phyloP scores from a whole-genome alignment of 2,797 vertebrate genomes.

The Micromesistius poutassou region DNA sequence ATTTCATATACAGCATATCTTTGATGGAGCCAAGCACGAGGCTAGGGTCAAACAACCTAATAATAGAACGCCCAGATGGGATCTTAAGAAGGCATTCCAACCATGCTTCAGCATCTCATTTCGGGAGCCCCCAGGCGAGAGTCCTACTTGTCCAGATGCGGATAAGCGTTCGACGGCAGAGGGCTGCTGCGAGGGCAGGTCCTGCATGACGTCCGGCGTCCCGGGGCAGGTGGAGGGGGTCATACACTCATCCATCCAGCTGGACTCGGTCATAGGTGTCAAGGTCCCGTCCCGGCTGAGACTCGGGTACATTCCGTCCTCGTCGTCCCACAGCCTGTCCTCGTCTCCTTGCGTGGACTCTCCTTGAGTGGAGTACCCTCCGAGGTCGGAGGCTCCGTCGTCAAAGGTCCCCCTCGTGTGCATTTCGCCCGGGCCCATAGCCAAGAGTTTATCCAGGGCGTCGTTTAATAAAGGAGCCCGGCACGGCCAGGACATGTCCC shows the following conservation, averaged over 20 bases:
- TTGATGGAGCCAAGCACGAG: slow-evolving; percentile 1
- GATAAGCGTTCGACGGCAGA: slow-evolving; percentile 80
- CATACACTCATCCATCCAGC: slow-evolving; percentile 70
- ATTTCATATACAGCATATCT: not conserved
- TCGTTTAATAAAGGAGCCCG: slow-evolving; percentile 54
- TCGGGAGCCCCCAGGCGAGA: slow-evolving; percentile 44
- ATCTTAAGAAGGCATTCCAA: slow-evolving; percentile 23
- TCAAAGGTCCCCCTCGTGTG: not conserved
- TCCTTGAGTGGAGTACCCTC: slow-evolving; percentile 23
- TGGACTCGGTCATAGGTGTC: slow-evolving; percentile 69
- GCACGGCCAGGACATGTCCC: slow-evolving; percentile 55
- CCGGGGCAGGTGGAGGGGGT: slow-evolving; percentile 64
- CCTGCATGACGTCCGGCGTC: slow-evolving; percentile 65
- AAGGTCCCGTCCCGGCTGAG: slow-evolving; percentile 53
- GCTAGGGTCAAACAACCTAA: slow-evolving; percentile 23
- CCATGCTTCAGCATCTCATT: slow-evolving; percentile 56
- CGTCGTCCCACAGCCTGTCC: slow-evolving; percentile 58
- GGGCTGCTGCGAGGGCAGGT: slow-evolving; percentile 67
- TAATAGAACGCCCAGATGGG: slow-evolving; percentile 34
- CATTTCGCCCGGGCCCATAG: slow-evolving; percentile 34
- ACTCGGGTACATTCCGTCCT: slow-evolving; percentile 54
- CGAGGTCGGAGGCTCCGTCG: not conserved
- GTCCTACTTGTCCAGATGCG: slow-evolving; percentile 89
- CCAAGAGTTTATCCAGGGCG: slow-evolving; percentile 62
- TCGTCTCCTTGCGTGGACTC: slow-evolving; percentile 38